Percentiles rank a stretch among this genome's conserved stretches.
phyloP scores from a whole-genome alignment of 2,797 vertebrate genomes.

The Phalloptychus januarius region DNA sequence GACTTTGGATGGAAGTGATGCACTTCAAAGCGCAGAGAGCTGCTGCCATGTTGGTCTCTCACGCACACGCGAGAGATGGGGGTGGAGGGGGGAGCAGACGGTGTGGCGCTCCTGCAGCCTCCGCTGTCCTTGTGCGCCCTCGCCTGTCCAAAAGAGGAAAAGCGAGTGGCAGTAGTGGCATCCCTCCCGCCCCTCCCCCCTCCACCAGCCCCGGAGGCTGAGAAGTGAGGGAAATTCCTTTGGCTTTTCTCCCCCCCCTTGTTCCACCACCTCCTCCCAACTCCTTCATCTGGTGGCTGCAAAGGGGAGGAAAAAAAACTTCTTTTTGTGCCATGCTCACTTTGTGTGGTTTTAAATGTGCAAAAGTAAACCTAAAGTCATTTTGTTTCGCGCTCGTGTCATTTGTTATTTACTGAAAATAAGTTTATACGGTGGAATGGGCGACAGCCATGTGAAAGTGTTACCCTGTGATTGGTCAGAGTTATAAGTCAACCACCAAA shows the following conservation, averaged over 20 bases:
- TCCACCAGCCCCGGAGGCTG: slow-evolving; percentile 31
- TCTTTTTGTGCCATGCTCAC: neutral
- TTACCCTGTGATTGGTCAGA: neutral
- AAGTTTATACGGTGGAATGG: neutral
- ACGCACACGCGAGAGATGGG: slow-evolving; percentile 14
- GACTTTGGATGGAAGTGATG: slow-evolving; percentile 16
- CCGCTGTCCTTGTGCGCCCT: slow-evolving; percentile 86
- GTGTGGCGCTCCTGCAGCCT: slow-evolving; percentile 49
- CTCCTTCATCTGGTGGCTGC: slow-evolving; percentile 62
- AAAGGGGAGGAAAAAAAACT: slow-evolving; percentile 5
- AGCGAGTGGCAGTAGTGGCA: slow-evolving; percentile 19
- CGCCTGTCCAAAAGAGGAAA: slow-evolving; percentile 77
- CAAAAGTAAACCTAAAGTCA: neutral
- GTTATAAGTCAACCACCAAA: slow-evolving; percentile 7
- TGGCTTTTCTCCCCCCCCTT: slow-evolving; percentile 51
- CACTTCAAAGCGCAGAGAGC: slow-evolving; percentile 11
- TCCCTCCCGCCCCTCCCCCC: slow-evolving; percentile 34
- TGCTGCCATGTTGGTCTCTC: slow-evolving; percentile 16
- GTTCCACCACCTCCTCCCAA: slow-evolving; percentile 35
- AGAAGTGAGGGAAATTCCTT: slow-evolving; percentile 72
- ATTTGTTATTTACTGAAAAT: neutral
- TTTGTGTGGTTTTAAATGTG: neutral
- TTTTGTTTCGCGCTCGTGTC: too few relatives aligned
- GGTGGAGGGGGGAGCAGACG: neutral
- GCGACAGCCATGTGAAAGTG: neutral